Evolutionary conservation across 2,888 invertebrate genomes (phyloP).

Genomic region (Oscheius sp.): DNA sequence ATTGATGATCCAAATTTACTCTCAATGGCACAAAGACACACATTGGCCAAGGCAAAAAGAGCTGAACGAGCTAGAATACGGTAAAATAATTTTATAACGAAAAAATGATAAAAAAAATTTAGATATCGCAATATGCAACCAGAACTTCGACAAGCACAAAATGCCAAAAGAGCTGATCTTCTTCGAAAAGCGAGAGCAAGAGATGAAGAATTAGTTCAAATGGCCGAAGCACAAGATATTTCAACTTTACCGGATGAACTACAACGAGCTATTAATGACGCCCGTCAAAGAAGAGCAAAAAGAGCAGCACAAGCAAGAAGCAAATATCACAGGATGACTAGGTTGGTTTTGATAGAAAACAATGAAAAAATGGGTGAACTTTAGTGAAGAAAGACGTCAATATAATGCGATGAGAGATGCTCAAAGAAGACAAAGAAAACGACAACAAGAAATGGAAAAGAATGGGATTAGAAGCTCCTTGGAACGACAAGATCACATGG

Average conservation of each 20-base stretch:
- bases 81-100: slow-evolving; percentile 14
- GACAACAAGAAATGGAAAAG: slow-evolving; percentile 38
- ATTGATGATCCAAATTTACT: slow-evolving; percentile 13
- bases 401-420: slow-evolving; percentile 59
- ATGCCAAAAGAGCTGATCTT: slow-evolving; percentile 47
- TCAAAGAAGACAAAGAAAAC: slow-evolving; percentile 42
- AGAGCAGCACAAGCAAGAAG: slow-evolving; percentile 55
- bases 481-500: not conserved
- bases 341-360: slow-evolving; percentile 23
- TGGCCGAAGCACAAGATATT: slow-evolving; percentile 43
- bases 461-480: not conserved
- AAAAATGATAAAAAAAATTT: not conserved
- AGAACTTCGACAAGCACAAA: slow-evolving; percentile 45
- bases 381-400: slow-evolving; percentile 45
- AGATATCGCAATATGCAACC: slow-evolving; percentile 52
- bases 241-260: slow-evolving; percentile 42
- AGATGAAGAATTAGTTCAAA: slow-evolving; percentile 49
- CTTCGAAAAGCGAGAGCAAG: slow-evolving; percentile 48
- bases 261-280: slow-evolving; percentile 37
- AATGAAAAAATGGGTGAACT: slow-evolving; percentile 13
- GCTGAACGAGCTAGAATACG: slow-evolving; percentile 49
- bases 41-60: slow-evolving; percentile 37
- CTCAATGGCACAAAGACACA: slow-evolving; percentile 10
- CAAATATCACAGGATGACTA: slow-evolving; percentile 59
- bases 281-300: slow-evolving; percentile 40